These are phyloP conservation scores for Esox lucius DNA, from an alignment of 2,797 vertebrate genomes.

Conservation along the genomic window DNA sequence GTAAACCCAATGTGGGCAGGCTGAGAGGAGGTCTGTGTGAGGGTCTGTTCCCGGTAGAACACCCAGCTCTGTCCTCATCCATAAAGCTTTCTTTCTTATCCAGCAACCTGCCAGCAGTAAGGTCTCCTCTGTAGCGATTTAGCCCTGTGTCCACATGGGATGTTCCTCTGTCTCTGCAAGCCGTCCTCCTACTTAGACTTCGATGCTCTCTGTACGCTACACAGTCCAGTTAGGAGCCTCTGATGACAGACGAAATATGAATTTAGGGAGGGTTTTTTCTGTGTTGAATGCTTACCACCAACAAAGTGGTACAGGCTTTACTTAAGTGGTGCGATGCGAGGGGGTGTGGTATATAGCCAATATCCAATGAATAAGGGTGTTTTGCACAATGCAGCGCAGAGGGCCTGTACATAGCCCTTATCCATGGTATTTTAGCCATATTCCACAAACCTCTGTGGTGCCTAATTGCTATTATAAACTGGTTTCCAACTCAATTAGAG, in stretches of 20 bases:
- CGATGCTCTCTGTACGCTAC: neutral
- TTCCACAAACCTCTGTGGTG: too few relatives aligned
- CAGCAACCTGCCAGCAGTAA: conserved; percentile 46
- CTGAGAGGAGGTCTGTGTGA: conserved; percentile 46
- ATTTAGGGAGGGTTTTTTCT: conserved; percentile 16
- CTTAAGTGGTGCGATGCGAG: too few relatives aligned
- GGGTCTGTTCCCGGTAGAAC: conserved; percentile 66
- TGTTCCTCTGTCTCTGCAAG: conserved; percentile 33
- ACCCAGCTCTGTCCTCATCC: conserved; percentile 65
- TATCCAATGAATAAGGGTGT: too few relatives aligned
- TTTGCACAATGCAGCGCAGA: too few relatives aligned
- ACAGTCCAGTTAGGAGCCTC: neutral
- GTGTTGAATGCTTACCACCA: neutral
- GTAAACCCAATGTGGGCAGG: conserved; percentile 61
- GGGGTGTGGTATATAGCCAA: too few relatives aligned
- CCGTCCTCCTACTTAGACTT: conserved; percentile 34
- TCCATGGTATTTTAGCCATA: too few relatives aligned
- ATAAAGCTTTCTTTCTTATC: conserved; percentile 72
- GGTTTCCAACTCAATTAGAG: too few relatives aligned
- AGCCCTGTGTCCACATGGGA: conserved; percentile 33
- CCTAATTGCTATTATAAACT: too few relatives aligned
- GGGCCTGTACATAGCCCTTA: too few relatives aligned
- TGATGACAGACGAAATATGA: conserved; percentile 32
- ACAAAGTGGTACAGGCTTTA: neutral
- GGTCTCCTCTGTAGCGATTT: conserved; percentile 51